Evolutionary conservation across 2,797 vertebrate species (phyloP).

Genomic region (Xenops minutus): DNA sequence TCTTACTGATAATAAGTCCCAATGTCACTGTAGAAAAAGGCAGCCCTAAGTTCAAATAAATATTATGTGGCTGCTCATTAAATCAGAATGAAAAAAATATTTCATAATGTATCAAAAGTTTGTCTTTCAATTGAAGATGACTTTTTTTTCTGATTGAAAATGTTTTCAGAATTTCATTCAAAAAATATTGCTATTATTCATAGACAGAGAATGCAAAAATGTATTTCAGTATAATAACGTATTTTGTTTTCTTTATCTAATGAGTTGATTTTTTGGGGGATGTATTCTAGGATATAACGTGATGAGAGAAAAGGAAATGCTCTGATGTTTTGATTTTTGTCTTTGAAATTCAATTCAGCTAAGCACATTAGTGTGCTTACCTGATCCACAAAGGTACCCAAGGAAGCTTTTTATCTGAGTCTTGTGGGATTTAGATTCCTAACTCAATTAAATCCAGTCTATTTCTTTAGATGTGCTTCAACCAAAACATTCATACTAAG

Average conservation of each 20-base stretch:
- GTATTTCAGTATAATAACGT: neutral
- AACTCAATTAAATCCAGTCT: slow-evolving; percentile 27
- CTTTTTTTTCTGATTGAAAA: neutral
- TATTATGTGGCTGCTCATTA: neutral
- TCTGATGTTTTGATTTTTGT: neutral
- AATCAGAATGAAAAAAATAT: neutral
- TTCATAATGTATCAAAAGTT: neutral
- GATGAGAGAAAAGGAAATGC: neutral
- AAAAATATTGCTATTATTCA: neutral
- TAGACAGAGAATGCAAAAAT: neutral
- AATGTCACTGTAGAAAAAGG: neutral
- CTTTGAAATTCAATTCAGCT: slow-evolving; percentile 4
- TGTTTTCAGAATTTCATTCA: neutral
- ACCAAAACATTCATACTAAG: neutral
- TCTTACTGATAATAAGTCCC: neutral
- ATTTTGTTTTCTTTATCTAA: neutral
- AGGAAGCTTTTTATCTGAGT: neutral
- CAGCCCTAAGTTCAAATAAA: neutral
- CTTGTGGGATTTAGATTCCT: slow-evolving; percentile 1
- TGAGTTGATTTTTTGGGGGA: neutral
- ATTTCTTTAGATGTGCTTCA: neutral
- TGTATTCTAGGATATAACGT: neutral
- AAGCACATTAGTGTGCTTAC: neutral
- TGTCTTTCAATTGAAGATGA: neutral
- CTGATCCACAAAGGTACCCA: neutral